Base-by-base conservation (phyloP, 2,797 vertebrate species). In the Holocentrus rufus region DNA sequence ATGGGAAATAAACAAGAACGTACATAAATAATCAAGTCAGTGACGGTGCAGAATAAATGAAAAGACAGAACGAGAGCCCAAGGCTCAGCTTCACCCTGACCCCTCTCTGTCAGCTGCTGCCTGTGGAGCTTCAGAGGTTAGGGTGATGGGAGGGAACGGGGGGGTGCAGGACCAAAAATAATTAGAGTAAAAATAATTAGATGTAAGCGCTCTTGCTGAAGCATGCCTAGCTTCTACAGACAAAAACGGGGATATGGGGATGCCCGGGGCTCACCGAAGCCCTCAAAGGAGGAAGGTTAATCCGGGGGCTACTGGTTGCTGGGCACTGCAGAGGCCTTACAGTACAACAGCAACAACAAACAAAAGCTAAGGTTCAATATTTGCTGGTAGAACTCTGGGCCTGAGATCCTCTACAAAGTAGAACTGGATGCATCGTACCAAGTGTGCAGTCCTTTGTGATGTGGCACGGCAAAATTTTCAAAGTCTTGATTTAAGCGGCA, bases 151-250 rank as follows among this genome's bases (percentile, higher is more conserved):
- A 23, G 9, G 65, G 53, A 67, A 57, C 1, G n/a, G 73, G 46
- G 53, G 57, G 31, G 69, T 42, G 81, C 69, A 65, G 63, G 42
- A 80, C 73, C 62, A 69, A 87, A 93, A 91, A 92, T 88, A 92
- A 92, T 92, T 91, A 90, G 87, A 90, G 85, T 89, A 91, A 89
- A 91, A 91, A 86, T 90, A 92, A 93, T 92, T 89, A 89, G 77
- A 89, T 77, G 69, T 77, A 89, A 79, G 81, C 78, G 58, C 73
- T 89, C 82, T 83, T 82, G 82, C 77, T 89, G 80, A 80, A 87
- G 84, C 87, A 83, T 86, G 78, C 71, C 84, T 31, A 70, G 74
- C 67, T 71, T 83, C 63, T 67, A 77, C 36, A 81, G 85, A 84
- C 76, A 70, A 83, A 34, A 81, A 75, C 22, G 8, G 50, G 69